phyloP scores from a whole-genome alignment of 2,113 vertebrate genomes.

The Cryptomyrus ogoouensis region DNA sequence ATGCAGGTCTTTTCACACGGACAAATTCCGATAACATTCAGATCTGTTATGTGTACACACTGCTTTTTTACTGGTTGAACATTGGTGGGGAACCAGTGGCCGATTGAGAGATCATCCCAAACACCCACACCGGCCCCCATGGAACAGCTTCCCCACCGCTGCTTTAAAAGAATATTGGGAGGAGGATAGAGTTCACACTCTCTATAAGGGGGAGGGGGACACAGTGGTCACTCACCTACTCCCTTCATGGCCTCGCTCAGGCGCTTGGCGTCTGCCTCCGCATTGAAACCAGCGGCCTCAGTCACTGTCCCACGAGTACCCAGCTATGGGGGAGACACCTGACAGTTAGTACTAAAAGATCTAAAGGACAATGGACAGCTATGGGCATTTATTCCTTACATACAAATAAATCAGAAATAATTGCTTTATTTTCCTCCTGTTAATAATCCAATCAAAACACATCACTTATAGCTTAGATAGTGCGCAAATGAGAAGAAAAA shows the following conservation, averaged over 20 bases:
- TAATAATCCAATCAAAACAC: not conserved
- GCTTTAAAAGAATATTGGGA: not conserved
- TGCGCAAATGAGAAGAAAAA: not conserved
- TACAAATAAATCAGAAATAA: not conserved
- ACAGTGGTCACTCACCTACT: conserved; percentile 65
- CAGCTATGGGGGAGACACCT: conserved; percentile 19
- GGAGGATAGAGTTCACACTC: not conserved
- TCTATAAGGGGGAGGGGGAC: not conserved
- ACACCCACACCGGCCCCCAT: too few species aligned
- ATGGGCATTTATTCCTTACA: not conserved
- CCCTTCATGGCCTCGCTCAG: conserved; percentile 90
- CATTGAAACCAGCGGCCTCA: conserved; percentile 65
- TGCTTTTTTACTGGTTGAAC: not conserved
- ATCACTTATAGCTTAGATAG: not conserved
- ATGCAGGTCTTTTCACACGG: not conserved
- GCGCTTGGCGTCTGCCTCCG: conserved; percentile 68
- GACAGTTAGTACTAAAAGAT: not conserved
- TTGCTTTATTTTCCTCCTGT: not conserved
- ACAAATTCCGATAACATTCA: not conserved
- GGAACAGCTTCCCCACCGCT: too few species aligned
- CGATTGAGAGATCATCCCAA: too few species aligned
- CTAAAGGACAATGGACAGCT: not conserved
- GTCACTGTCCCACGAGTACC: conserved; percentile 73
- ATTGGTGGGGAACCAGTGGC: not conserved
- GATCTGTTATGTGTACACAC: not conserved